Evolutionary conservation across 1,140 invertebrate genomes (phyloP).

Genomic region (Akabosia matsudoensis): DNA sequence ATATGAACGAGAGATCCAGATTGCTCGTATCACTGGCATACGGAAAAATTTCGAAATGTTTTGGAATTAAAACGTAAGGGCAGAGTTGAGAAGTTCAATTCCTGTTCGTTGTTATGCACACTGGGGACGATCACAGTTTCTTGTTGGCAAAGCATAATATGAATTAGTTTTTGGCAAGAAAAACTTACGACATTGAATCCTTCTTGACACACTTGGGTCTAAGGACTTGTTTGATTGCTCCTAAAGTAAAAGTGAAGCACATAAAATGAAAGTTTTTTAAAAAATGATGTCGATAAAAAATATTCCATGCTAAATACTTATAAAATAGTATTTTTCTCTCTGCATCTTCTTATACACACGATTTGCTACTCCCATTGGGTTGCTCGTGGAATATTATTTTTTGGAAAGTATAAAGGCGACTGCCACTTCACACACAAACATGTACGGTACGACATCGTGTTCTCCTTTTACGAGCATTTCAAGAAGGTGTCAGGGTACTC

Average conservation of each 20-base stretch:
- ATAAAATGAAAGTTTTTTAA: constrained; percentile 9
- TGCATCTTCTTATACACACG: not conserved
- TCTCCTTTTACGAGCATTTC: too few species aligned
- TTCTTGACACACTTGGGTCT: constrained; percentile 6
- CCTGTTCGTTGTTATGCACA: not conserved
- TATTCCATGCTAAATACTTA: too few species aligned
- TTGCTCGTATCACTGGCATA: too few species aligned
- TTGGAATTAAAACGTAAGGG: too few species aligned
- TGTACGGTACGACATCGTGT: too few species aligned
- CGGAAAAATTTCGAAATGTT: too few species aligned
- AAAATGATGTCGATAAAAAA: not conserved
- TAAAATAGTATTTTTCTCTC: not conserved
- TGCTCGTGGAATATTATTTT: too few species aligned
- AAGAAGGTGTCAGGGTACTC: too few species aligned
- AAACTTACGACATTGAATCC: constrained; percentile 5
- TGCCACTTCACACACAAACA: too few species aligned
- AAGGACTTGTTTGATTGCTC: constrained; percentile 19
- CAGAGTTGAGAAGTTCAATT: too few species aligned
- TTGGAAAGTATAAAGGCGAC: too few species aligned
- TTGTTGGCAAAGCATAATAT: not conserved
- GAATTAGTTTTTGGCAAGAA: not conserved
- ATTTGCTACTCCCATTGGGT: not conserved
- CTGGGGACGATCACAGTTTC: not conserved
- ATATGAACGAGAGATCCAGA: too few species aligned
- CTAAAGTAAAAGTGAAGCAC: not conserved